Evolutionary conservation across 2,113 vertebrate genomes (phyloP).

Genomic region (Indicator indicator): DNA sequence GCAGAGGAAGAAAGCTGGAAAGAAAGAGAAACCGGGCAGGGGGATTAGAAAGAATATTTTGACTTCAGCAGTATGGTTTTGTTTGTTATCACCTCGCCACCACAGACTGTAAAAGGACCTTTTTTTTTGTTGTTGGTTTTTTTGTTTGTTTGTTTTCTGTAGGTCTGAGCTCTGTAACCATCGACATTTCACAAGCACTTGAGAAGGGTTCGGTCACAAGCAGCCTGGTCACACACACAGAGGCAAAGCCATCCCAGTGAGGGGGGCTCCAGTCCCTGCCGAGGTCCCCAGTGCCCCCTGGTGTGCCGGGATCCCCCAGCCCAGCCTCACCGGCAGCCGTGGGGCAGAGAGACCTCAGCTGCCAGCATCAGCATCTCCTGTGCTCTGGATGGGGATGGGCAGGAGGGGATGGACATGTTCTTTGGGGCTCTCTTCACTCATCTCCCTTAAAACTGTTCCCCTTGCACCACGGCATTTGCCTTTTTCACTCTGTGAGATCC

Average conservation of each 20-base stretch:
- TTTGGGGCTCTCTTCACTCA: not conserved
- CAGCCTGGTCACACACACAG: conserved; percentile 28
- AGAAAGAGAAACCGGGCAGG: conserved; percentile 43
- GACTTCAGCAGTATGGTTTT: conserved; percentile 55
- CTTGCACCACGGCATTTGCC: not conserved
- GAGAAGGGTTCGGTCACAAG: conserved; percentile 71
- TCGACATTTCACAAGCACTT: conserved; percentile 44
- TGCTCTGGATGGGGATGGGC: accelerated
- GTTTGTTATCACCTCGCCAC: conserved; percentile 13
- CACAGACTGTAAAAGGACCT: conserved; percentile 39
- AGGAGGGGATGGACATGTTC: not conserved
- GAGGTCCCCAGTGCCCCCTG: not conserved
- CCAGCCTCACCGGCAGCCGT: not conserved
- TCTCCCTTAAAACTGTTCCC: not conserved
- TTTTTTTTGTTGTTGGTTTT: not conserved
- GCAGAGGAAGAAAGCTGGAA: conserved; percentile 42
- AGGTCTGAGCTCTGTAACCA: conserved; percentile 50
- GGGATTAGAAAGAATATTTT: conserved; percentile 59
- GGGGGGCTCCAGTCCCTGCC: not conserved
- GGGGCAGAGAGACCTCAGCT: not conserved
- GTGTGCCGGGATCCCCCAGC: not conserved
- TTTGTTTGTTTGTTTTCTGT: no score
- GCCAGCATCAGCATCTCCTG: not conserved
- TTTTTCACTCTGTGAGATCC: not conserved
- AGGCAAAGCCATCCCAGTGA: not conserved